Base-by-base conservation (phyloP, 2,797 vertebrate species). In the Phalloptychus januarius region DNA sequence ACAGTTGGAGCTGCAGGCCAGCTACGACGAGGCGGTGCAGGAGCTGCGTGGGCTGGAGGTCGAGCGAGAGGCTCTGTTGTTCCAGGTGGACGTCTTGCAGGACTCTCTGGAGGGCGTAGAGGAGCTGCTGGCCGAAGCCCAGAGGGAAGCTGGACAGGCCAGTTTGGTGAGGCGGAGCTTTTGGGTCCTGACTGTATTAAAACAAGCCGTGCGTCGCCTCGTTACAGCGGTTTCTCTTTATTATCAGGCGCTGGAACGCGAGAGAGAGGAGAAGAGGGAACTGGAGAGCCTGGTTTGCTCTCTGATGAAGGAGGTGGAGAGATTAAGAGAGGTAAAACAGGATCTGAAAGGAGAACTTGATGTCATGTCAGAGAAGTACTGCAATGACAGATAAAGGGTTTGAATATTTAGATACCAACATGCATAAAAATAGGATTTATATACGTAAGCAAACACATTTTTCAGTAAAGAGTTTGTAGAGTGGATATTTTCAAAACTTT, bases 51-150 rank as follows among this genome's bases (percentile, higher is more conserved):
- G 92, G 76, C 82, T 96, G 87, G 95, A 96, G 91, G 88, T 96
- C 25, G 93, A 95, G 89, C 93, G 95, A 77, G 95, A 94, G 75
- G 50, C 90, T 72, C 86, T 96, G 85, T 83, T 95, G 86, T 96
- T 96, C 93, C 95, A 96, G 92, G 94, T 96, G 92, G 95, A 96
- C 38, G 92, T 95, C 71, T 92, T 96, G 85, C 95, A 96, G 88
- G 96, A 96, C 77, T 89, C 93, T 1, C 91, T 96, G 78, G 94
- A 95, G 91, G 84, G 94, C 42, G 92, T 95, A 0, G 96, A 96
- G 88, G 96, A 96, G 93, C 91, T 94, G 89, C 94, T 96, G 75
- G 93, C 93, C 0, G 96, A 96, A 84, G 74, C 94, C 56, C 94
- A 95, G 80, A 92, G 95, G 78, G 95, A 96, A 75, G 93, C 92